Conservation (phyloP, 2,797 vertebrate genomes). For the Loris lydekkerianus region DNA sequence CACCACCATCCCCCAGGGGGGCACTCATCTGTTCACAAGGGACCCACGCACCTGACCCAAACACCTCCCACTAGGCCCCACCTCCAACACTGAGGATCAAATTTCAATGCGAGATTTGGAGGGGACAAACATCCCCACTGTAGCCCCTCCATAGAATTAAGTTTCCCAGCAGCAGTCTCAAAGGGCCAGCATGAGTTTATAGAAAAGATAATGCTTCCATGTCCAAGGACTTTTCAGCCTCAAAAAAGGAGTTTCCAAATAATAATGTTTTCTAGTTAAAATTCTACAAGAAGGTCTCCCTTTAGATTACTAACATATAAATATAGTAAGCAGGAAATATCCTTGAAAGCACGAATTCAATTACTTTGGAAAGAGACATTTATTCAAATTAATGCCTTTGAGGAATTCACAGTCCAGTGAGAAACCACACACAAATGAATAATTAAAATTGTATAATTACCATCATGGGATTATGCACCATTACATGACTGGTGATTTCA, state of each 20-base stretch:
- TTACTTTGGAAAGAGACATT: constrained; percentile 60
- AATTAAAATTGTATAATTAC: constrained; percentile 53
- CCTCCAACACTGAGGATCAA: background rate
- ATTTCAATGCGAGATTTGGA: background rate
- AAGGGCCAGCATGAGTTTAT: background rate
- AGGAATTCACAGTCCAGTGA: constrained; percentile 62
- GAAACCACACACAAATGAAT: constrained; percentile 65
- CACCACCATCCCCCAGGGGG: background rate
- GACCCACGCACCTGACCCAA: background rate
- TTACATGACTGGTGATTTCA: background rate
- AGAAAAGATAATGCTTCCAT: constrained; percentile 3
- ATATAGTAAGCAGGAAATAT: constrained; percentile 47
- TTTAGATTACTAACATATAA: constrained; percentile 40
- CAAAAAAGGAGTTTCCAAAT: constrained; percentile 45
- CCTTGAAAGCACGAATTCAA: constrained; percentile 56
- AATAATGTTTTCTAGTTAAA: constrained; percentile 45
- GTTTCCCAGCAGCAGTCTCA: background rate
- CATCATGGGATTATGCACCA: background rate
- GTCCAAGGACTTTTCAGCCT: constrained; percentile 28
- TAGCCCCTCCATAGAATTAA: constrained; percentile 4
- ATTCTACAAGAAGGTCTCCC: constrained; percentile 45
- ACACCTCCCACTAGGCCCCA: background rate
- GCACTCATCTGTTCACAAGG: background rate
- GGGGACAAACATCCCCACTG: background rate
- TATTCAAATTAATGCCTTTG: constrained; percentile 55